Percentiles rank a stretch among this genome's conserved stretches.
Conservation (phyloP, 2,888 invertebrate genomes). For the Allolobophora icterica region DNA sequence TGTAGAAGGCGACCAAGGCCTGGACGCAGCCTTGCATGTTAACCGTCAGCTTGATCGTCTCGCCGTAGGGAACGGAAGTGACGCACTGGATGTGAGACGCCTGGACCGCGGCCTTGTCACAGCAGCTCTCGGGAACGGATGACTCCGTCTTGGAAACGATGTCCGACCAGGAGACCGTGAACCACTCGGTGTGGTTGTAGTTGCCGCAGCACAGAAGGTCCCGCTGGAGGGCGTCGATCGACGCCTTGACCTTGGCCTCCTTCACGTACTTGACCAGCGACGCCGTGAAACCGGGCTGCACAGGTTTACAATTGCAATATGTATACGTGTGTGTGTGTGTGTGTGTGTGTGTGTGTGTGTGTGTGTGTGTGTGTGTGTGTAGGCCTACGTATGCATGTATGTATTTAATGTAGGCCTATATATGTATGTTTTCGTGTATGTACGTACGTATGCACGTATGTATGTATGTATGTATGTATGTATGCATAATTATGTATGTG, state of each 20-base stretch:
- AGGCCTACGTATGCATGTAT: too few relatives aligned
- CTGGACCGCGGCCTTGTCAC: background rate
- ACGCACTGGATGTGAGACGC: background rate
- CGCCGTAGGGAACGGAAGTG: background rate
- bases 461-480: too few relatives aligned
- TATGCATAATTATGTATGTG: too few relatives aligned
- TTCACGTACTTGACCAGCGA: background rate
- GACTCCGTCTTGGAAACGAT: background rate
- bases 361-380: too few relatives aligned
- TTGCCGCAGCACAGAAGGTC: background rate
- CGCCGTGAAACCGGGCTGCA: slow-evolving; percentile 14
- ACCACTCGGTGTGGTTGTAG: slow-evolving; percentile 24
- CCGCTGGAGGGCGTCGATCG: background rate
- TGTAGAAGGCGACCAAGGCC: background rate
- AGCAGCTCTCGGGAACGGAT: slow-evolving; percentile 12
- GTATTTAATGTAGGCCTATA: too few relatives aligned
- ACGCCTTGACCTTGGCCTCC: background rate
- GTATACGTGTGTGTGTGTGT: too few relatives aligned
- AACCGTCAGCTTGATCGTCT: background rate
- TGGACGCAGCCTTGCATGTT: background rate
- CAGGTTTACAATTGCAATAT: background rate
- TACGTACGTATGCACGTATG: too few relatives aligned
- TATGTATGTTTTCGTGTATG: too few relatives aligned
- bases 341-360: too few relatives aligned
- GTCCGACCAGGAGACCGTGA: background rate